phyloP scores from a whole-genome alignment of 2,113 vertebrate genomes.

The Pelecanoides urinatrix region DNA sequence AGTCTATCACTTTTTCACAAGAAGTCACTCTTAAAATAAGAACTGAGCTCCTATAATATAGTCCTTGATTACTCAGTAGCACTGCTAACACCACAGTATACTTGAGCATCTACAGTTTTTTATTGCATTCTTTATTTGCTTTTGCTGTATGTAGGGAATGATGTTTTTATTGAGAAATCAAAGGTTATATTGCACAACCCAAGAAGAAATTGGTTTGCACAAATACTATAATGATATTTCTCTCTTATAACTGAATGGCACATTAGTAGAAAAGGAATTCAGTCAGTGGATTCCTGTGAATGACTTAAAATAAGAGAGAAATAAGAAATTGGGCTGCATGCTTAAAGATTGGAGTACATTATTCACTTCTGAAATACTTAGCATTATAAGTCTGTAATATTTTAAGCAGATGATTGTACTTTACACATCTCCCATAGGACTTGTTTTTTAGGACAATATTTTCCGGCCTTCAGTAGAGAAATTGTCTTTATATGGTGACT shows the following conservation, averaged over 20 bases:
- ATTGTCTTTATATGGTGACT: background rate
- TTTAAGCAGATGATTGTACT: slow-evolving; percentile 10
- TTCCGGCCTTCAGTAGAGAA: background rate
- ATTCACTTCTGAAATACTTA: background rate
- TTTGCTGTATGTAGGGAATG: background rate
- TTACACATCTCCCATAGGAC: background rate
- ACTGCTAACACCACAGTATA: background rate
- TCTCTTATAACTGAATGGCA: background rate
- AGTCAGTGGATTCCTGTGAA: background rate
- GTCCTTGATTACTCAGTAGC: background rate
- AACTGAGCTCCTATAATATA: background rate
- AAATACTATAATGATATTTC: background rate
- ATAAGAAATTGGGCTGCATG: background rate
- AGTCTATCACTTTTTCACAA: background rate
- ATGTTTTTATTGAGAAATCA: background rate
- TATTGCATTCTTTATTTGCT: background rate
- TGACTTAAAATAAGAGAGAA: background rate
- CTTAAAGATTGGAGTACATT: background rate
- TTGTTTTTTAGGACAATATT: slow-evolving; percentile 18
- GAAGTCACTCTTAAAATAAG: background rate
- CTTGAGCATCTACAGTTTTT: background rate
- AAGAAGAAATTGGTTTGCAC: background rate
- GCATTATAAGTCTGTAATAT: background rate
- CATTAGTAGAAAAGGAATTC: background rate
- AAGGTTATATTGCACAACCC: background rate